A percentile compares a stretch with the other conserved stretches of the same genome.
Evolutionary conservation across 1,140 invertebrate species (phyloP).

Genomic region (Leptinotarsa texana): DNA sequence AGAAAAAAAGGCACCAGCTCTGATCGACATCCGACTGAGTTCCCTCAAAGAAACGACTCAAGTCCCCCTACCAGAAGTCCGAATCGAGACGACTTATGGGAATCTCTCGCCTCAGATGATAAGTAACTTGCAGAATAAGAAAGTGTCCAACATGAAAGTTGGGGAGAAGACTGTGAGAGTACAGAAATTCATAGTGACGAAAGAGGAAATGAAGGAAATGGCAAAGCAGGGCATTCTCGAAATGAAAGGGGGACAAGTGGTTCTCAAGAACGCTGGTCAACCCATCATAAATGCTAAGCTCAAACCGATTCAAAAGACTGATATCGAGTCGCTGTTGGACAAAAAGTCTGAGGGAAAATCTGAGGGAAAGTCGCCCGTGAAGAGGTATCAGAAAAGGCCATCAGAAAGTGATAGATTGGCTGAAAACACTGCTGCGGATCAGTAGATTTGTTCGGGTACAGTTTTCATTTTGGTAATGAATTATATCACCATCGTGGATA

Average conservation of each 20-base stretch:
- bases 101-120: background rate
- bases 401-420: background rate
- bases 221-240: conserved; percentile 58
- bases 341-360: conserved; percentile 6
- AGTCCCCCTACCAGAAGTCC: background rate
- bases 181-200: conserved; percentile 65
- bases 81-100: background rate
- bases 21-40: background rate
- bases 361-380: background rate
- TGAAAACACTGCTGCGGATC: background rate
- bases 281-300: conserved; percentile 37
- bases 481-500: too few relatives aligned
- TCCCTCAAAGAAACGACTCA: background rate
- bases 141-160: conserved; percentile 52
- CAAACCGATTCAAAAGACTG: conserved; percentile 33
- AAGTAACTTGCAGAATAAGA: background rate
- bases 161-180: conserved; percentile 63
- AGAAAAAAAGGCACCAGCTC: background rate
- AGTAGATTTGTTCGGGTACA: background rate
- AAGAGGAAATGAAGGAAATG: conserved; percentile 64
- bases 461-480: too few relatives aligned
- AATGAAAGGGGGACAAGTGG: conserved; percentile 32
- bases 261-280: conserved; percentile 35
- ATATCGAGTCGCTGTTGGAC: conserved; percentile 33
- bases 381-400: conserved; percentile 15